phyloP scores from a whole-genome alignment of 2,888 invertebrate species.

The Conomelus anceps region DNA sequence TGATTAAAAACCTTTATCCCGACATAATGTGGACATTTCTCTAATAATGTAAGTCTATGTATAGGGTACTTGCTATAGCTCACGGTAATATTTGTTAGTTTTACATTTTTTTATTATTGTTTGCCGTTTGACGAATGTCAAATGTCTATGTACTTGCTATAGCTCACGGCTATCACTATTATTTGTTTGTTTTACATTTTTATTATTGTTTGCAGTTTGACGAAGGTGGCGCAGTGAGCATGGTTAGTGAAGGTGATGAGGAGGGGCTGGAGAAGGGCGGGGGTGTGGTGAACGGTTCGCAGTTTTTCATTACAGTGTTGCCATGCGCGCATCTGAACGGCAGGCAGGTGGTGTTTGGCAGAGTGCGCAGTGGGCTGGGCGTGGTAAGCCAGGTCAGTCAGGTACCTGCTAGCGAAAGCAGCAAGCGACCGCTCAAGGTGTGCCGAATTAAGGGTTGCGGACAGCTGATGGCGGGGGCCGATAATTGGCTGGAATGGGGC shows the following conservation, averaged over 20 bases:
- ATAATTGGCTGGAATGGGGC: constrained; percentile 56
- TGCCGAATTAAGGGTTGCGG: constrained; percentile 69
- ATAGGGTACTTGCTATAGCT: no score
- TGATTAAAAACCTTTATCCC: no score
- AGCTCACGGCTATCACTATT: no score
- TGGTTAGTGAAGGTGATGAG: constrained; percentile 69
- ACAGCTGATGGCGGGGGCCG: constrained; percentile 51
- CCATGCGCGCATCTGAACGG: constrained; percentile 70
- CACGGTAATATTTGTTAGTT: no score
- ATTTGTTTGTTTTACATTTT: constrained; percentile 12
- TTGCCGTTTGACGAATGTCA: no score
- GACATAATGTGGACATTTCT: no score
- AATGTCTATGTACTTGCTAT: no score
- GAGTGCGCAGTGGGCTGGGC: constrained; percentile 67
- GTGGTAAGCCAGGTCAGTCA: constrained; percentile 64
- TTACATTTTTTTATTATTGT: no score
- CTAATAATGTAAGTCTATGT: no score
- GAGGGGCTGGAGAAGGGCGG: constrained; percentile 69
- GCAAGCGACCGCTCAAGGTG: neutral
- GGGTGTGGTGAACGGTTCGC: constrained; percentile 83
- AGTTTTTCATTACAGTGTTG: constrained; percentile 83
- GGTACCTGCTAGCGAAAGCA: constrained; percentile 39
- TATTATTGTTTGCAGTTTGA: constrained; percentile 46
- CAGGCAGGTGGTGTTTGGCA: constrained; percentile 75
- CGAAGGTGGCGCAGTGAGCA: constrained; percentile 60